Evolutionary conservation across 2,797 vertebrate species (phyloP).

Genomic region (Halcyon leucocephala): DNA sequence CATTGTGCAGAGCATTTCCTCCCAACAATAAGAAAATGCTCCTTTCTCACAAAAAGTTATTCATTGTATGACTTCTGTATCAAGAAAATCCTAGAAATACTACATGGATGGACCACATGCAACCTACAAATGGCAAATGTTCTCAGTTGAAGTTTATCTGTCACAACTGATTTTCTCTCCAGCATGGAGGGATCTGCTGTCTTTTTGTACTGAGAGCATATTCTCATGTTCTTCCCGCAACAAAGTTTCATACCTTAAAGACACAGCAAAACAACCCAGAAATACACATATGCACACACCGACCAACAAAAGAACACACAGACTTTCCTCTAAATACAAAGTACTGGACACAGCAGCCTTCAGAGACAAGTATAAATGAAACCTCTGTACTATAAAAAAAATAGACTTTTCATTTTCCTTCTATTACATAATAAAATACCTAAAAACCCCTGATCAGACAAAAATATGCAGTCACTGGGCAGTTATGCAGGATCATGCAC

Average conservation of each 20-base stretch:
- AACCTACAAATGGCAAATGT: constrained; percentile 14
- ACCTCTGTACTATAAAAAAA: not conserved
- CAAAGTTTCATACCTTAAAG: not conserved
- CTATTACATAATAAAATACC: not conserved
- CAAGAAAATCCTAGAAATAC: not conserved
- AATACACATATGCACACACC: not conserved
- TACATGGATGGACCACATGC: not conserved
- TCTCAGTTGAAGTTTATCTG: constrained; percentile 40
- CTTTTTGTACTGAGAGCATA: constrained; percentile 20
- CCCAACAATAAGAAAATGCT: not conserved
- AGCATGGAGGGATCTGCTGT: not conserved
- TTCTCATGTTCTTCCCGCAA: not conserved
- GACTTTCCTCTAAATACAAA: not conserved
- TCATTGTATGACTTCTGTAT: not conserved
- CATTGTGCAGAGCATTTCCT: not conserved
- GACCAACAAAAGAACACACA: not conserved
- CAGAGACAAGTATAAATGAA: not conserved
- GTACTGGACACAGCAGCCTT: not conserved
- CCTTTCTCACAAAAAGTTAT: not conserved
- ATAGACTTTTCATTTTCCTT: not conserved
- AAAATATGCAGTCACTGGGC: not conserved
- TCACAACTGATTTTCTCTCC: constrained; percentile 26
- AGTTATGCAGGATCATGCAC: not conserved
- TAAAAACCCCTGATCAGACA: not conserved
- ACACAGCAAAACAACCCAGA: not conserved